Conservation (phyloP, 1,140 invertebrate species). For the Daktulosphaira vitifoliae region DNA sequence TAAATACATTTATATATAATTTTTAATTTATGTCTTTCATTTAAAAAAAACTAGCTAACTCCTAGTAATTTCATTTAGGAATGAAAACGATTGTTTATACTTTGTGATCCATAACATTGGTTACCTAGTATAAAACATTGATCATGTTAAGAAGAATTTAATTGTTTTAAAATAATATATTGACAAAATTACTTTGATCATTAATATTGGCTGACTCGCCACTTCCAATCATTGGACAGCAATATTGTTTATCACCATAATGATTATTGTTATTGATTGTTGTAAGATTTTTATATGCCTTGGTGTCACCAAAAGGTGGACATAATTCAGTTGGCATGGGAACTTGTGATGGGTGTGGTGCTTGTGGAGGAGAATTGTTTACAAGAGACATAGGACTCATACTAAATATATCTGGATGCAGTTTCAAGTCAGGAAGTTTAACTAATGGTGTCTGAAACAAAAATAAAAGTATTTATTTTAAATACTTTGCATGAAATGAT, state of each 20-base stretch:
- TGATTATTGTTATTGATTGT: slow-evolving; percentile 28
- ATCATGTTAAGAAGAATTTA: neutral
- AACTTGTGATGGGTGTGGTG: slow-evolving; percentile 23
- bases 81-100: slow-evolving; percentile 1
- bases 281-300: slow-evolving; percentile 2
- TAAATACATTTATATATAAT: neutral
- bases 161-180: neutral
- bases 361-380: slow-evolving; percentile 14
- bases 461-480: neutral
- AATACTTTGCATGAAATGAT: neutral
- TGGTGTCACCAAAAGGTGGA: slow-evolving; percentile 8
- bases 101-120: neutral
- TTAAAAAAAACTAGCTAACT: slow-evolving; percentile 14
- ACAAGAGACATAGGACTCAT: slow-evolving; percentile 19
- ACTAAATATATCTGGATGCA: slow-evolving; percentile 36
- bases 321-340: slow-evolving; percentile 25
- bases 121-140: neutral
- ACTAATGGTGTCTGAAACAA: slow-evolving; percentile 32
- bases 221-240: slow-evolving; percentile 6
- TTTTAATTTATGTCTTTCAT: slow-evolving; percentile 17
- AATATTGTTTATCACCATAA: slow-evolving; percentile 11
- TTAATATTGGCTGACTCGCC: neutral
- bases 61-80: neutral
- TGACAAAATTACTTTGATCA: neutral
- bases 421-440: slow-evolving; percentile 34